A percentile compares a stretch with the other conserved stretches of the same genome.
Evolutionary conservation across 2,888 invertebrate genomes (phyloP).

Genomic region (Trileptium ribeirensis): DNA sequence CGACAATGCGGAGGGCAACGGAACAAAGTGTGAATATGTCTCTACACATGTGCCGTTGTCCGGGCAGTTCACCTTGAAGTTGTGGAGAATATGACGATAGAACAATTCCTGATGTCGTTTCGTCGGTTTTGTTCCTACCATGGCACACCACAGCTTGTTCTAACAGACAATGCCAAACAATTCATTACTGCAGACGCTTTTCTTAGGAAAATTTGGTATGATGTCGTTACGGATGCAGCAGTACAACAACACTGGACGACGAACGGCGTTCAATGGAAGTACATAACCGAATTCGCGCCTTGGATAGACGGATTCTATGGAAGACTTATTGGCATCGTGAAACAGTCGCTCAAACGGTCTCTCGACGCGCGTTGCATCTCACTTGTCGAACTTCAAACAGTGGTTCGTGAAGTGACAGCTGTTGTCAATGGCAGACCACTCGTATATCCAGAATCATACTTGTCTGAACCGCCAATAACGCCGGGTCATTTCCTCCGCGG

Average conservation of each 20-base stretch:
- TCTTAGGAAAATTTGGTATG: conserved; percentile 34
- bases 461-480: not conserved
- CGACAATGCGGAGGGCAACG: no score
- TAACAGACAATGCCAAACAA: conserved; percentile 52
- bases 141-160: conserved; percentile 46
- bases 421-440: conserved; percentile 7
- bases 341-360: not conserved
- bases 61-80: conserved; percentile 21
- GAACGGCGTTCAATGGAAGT: not conserved
- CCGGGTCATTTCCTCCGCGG: not conserved
- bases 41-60: conserved; percentile 13
- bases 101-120: conserved; percentile 45
- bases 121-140: conserved; percentile 40
- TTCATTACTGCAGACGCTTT: conserved; percentile 38
- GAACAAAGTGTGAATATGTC: conserved; percentile 20
- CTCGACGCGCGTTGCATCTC: not conserved
- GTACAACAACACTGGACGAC: no score
- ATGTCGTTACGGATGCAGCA: not conserved
- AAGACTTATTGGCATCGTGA: not conserved
- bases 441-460: not conserved
- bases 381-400: not conserved
- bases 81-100: conserved; percentile 40
- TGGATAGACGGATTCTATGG: not conserved
- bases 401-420: not conserved
- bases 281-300: not conserved